Evolutionary conservation across 53 echinoderm and acorn worm species (phyloP).

Genomic region (Luidia sarsii): DNA sequence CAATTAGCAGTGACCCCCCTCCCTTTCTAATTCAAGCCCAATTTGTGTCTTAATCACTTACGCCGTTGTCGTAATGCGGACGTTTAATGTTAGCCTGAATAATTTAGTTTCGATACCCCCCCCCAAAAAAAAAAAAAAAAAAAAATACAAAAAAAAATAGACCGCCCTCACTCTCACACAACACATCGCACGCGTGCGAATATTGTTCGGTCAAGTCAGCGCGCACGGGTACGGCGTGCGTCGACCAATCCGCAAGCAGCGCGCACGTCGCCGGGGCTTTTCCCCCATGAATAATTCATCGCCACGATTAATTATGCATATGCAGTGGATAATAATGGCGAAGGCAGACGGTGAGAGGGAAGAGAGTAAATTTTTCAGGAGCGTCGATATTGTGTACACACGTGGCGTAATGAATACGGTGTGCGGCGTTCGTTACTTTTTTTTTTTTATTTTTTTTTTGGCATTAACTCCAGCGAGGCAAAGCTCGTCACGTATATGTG

Average conservation of each 20-base stretch:
- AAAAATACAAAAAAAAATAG: no score
- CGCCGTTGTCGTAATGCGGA: constrained; percentile 9
- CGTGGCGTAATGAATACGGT: constrained; percentile 13
- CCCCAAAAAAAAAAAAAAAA: no score
- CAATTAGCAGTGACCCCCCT: constrained; percentile 16
- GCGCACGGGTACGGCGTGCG: no score
- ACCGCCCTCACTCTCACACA: no score
- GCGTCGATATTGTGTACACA: neutral
- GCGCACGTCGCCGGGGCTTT: neutral
- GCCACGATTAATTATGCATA: constrained; percentile 18
- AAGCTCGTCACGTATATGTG: no score
- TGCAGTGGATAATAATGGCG: constrained; percentile 7
- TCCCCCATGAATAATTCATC: constrained; percentile 23
- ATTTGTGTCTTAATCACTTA: constrained; percentile 38
- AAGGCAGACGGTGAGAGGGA: neutral
- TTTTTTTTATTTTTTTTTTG: neutral
- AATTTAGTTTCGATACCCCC: constrained; percentile 39
- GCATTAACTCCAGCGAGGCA: neutral
- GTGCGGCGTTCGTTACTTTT: neutral
- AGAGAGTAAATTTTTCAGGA: constrained; percentile 4
- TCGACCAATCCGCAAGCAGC: no score
- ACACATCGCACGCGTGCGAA: no score
- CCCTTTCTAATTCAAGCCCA: neutral
- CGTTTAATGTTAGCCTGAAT: constrained; percentile 37
- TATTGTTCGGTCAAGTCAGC: no score